Conservation (phyloP, 1,140 invertebrate genomes). For the Ptiloglossa arizonensis region DNA sequence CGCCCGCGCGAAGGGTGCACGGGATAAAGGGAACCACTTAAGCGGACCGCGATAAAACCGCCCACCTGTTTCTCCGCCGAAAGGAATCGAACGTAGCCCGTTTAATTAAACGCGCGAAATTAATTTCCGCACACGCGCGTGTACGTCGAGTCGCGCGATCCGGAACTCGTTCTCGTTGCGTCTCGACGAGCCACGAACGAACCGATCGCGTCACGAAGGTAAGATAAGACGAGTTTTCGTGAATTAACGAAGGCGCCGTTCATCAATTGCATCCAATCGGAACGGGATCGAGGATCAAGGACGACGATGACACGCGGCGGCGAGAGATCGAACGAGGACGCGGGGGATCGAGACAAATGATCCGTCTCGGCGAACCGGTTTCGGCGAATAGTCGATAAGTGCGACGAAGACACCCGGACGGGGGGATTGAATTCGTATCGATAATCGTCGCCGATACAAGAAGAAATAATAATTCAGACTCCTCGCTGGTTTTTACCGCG, state of each 20-base stretch:
- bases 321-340: slow-evolving; percentile 48
- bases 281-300: slow-evolving; percentile 71
- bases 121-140: slow-evolving; percentile 6
- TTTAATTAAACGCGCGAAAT: slow-evolving; percentile 32
- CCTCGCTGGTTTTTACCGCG: neutral
- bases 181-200: too few relatives aligned
- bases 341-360: slow-evolving; percentile 69
- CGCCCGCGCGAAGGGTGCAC: too few relatives aligned
- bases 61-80: neutral
- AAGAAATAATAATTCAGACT: slow-evolving; percentile 48
- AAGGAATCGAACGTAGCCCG: neutral
- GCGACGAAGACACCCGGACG: slow-evolving; percentile 15
- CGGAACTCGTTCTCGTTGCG: neutral
- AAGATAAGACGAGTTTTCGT: slow-evolving; percentile 43
- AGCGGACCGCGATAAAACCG: neutral
- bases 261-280: slow-evolving; percentile 67
- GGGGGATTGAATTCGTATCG: slow-evolving; percentile 51
- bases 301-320: slow-evolving; percentile 41
- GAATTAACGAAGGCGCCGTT: slow-evolving; percentile 60
- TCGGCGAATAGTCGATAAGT: slow-evolving; percentile 63
- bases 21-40: neutral
- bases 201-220: neutral
- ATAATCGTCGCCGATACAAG: slow-evolving; percentile 48
- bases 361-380: slow-evolving; percentile 70
- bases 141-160: neutral